Evolutionary conservation across 1,140 invertebrate genomes (phyloP), one percentile per base, ranked within the genome.

Genomic region (Neodiprion lecontei): DNA sequence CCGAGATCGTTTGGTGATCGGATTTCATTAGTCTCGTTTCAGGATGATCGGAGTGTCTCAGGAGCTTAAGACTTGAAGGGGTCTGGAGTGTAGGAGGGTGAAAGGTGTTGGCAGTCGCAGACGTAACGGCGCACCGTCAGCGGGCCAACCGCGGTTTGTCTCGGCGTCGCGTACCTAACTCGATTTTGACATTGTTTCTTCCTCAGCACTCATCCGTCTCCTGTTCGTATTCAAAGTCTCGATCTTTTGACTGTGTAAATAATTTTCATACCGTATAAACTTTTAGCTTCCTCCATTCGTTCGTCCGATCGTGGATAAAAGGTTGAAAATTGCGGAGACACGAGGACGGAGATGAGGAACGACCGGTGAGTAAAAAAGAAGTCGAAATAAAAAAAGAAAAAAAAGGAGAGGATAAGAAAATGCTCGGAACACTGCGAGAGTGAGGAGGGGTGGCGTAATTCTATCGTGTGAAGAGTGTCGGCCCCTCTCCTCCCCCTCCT

Each of bases 401-500:
- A 53, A 53, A 53, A 53, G 17, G 0, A 21, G 50, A 53, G n/a
- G 10, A 53, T 11, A 53, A 11, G n/a, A 53, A 53, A 53, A 53
- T 53, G 17, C 17, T 21, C 17, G 17, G 17, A 21, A 21, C 1
- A 21, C 17, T 21, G 17, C 17, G 17, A 21, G 17, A 21, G 17
- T 21, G 17, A 21, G 17, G 17, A 21, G 17, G 17, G 50, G 50
- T 53, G 50, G 50, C 50, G 50, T 53, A 53, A 53, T 53, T 53
- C 50, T 53, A 53, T 53, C 50, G 50, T 53, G 50, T 53, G 50
- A 53, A 53, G 50, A 53, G 50, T 53, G 50, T 53, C 50, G n/a
- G 50, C n/a, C n/a, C 50, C n/a, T 53, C 50, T n/a, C n/a, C 1
- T 11, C 10, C 50, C 10, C 10, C 50, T 10, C 10, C 50, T 2